Conservation (phyloP, 2,113 vertebrate genomes). For the Natator depressus region DNA sequence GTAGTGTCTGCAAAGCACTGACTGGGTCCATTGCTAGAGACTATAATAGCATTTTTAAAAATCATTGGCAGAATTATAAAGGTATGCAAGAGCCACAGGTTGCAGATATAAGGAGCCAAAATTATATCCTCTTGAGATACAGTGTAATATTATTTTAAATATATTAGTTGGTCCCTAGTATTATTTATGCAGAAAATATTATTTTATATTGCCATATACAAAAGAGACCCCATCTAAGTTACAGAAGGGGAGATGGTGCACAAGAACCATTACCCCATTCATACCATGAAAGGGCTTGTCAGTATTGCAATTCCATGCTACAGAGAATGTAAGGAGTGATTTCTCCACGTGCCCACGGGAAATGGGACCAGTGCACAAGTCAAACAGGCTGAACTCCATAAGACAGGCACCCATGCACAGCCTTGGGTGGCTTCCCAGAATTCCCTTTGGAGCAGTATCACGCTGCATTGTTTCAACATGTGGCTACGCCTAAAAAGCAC, state of each 20-base stretch:
- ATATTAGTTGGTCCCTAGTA: not conserved
- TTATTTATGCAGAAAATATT: not conserved
- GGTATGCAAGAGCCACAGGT: too few species aligned
- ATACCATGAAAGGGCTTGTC: not conserved
- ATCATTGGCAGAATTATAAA: too few species aligned
- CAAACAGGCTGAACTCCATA: not conserved
- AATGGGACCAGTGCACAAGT: not conserved
- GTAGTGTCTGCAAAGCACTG: not conserved
- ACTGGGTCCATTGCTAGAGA: not conserved
- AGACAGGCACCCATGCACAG: not conserved
- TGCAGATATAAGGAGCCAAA: too few species aligned
- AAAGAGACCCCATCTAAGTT: not conserved
- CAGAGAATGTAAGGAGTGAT: not conserved
- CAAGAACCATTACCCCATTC: not conserved
- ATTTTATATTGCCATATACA: not conserved
- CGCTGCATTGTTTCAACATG: not conserved
- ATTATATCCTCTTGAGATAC: too few species aligned
- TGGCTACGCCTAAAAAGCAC: not conserved
- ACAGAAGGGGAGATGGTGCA: not conserved
- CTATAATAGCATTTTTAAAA: too few species aligned
- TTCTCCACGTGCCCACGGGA: not conserved
- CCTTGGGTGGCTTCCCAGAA: not conserved
- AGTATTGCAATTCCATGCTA: accelerated
- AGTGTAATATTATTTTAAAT: too few species aligned
- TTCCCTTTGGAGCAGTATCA: not conserved